Base-by-base conservation (phyloP, 1,140 invertebrate genomes). In the Lasioglossum albipes region DNA sequence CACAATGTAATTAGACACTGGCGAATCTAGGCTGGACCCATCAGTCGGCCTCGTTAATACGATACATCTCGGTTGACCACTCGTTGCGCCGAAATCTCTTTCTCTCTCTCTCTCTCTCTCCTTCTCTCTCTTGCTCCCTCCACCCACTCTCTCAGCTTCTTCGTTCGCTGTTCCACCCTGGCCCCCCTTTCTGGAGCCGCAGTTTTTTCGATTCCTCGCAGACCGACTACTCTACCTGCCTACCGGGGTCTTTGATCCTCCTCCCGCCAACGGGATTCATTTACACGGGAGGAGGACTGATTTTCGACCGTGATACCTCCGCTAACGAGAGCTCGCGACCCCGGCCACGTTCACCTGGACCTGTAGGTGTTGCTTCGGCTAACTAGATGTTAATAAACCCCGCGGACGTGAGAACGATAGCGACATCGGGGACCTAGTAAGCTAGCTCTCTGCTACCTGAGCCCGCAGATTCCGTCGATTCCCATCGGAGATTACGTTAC, bases 1-100 rank as follows among this genome's bases (percentile, higher is more conserved):
- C 82, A 66, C 69, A 61, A 57, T 76, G 85, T 86, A 87, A 87
- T 87, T 87, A 86, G 85, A 86, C 84, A 74, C 36, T 6, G 62
- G 84, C 65, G 82, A 80, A 84, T 86, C 85, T 87, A 86, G 84
- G 64, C 81, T 66, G 71, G 68, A 49, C 52, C 67, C 84, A 84
- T 87, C 83, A 84, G 74, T 79, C 76, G 49, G 42, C 79, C 85
- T 87, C 80, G 86, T 87, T 87, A 87, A 87, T 87, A 77, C 86
- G 76, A 87, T 87, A 84, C 82, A 71, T 67, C 65, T 64, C 27
- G 75, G 42, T 68, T 49, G 22, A 36, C 49, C 68, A 52, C 71
- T 62, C 73, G 45, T 52, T 69, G 54, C 64, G 66, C 45, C 65
- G 36, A 75, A 62, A 71, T 73, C 68, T 68, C 59, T 72, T 41